phyloP scores from a whole-genome alignment of 2,888 invertebrate genomes.

The Masnerella sp. region DNA sequence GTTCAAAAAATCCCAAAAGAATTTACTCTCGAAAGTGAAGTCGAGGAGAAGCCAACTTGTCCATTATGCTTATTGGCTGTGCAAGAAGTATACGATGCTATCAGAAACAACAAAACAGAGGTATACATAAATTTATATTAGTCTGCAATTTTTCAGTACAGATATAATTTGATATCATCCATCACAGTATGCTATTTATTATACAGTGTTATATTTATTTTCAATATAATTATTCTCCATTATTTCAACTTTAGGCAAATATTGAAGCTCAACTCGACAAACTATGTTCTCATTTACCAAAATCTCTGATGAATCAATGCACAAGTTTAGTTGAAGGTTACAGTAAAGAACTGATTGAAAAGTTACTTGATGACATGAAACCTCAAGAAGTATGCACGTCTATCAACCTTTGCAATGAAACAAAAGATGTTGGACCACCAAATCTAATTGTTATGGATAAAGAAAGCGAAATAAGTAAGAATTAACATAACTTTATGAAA shows the following conservation, averaged over 20 bases:
- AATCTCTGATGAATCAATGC: slow-evolving; percentile 83
- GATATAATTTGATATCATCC: too few species aligned
- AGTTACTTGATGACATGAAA: slow-evolving; percentile 86
- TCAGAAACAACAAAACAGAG: slow-evolving; percentile 87
- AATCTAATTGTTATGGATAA: slow-evolving; percentile 77
- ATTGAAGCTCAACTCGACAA: slow-evolving; percentile 84
- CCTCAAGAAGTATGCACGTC: slow-evolving; percentile 88
- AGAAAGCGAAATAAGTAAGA: slow-evolving; percentile 79
- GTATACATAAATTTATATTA: slow-evolving; percentile 41
- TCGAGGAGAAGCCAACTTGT: slow-evolving; percentile 80
- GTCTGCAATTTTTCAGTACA: too few species aligned
- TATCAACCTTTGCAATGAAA: slow-evolving; percentile 83
- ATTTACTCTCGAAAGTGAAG: slow-evolving; percentile 78
- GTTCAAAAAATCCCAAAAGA: slow-evolving; percentile 74
- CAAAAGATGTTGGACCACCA: slow-evolving; percentile 65
- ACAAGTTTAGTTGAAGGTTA: slow-evolving; percentile 87
- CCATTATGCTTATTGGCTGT: slow-evolving; percentile 91
- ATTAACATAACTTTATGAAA: background rate
- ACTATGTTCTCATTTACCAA: slow-evolving; percentile 85
- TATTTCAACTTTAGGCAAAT: slow-evolving; percentile 83
- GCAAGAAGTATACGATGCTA: slow-evolving; percentile 84
- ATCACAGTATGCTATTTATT: too few species aligned
- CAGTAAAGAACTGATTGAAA: slow-evolving; percentile 86
- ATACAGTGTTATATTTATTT: too few species aligned
- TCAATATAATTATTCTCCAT: too few species aligned